phyloP scores from a whole-genome alignment of 2,888 invertebrate genomes.

The Eilema sororculum region DNA sequence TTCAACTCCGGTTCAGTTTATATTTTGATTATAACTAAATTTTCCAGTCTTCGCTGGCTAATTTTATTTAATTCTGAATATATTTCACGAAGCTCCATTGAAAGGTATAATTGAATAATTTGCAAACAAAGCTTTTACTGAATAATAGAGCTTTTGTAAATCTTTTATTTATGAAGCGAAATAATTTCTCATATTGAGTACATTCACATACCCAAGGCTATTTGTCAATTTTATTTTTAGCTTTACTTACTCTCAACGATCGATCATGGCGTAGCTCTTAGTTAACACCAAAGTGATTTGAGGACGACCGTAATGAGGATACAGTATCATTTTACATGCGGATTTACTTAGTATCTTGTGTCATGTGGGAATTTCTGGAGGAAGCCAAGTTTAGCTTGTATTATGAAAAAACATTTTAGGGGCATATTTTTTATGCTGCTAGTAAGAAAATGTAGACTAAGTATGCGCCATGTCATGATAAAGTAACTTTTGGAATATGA shows the following conservation, averaged over 20 bases:
- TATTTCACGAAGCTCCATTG: background rate
- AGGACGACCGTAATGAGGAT: constrained; percentile 1
- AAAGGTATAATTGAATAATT: background rate
- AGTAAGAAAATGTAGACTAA: background rate
- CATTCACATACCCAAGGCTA: background rate
- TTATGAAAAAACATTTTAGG: background rate
- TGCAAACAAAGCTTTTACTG: background rate
- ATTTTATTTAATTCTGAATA: background rate
- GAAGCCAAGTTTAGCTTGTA: background rate
- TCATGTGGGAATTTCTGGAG: background rate
- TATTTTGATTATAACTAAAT: background rate
- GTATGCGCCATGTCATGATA: background rate
- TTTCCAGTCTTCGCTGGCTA: background rate
- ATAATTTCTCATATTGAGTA: background rate
- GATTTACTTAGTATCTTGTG: constrained; percentile 5
- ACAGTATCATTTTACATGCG: constrained; percentile 8
- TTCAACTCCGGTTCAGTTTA: background rate
- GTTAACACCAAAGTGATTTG: background rate
- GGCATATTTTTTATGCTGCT: background rate
- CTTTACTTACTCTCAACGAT: background rate
- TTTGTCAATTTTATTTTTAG: constrained; percentile 14
- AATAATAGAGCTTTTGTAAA: background rate
- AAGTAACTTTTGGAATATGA: background rate
- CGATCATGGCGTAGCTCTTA: background rate
- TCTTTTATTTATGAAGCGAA: constrained; percentile 1